Percentiles rank a stretch among this genome's conserved stretches.
These are phyloP conservation scores for Tangara arthus DNA, from an alignment of 2,797 vertebrate species.

Conservation along the genomic window DNA sequence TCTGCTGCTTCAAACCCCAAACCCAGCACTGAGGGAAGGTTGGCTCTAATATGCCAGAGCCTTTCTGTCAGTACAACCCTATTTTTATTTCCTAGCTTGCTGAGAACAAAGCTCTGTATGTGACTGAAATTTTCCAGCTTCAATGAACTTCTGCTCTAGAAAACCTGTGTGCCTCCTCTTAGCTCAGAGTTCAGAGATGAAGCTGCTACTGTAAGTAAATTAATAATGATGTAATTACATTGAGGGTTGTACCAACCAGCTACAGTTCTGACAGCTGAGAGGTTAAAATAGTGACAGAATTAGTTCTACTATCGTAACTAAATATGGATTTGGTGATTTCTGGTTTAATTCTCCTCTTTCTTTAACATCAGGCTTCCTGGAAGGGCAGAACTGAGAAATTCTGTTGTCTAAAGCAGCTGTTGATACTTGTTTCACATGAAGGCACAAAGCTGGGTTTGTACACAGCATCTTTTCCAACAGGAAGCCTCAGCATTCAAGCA, in stretches of 20 bases:
- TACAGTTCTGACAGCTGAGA: background rate
- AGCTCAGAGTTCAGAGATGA: background rate
- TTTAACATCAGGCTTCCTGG: background rate
- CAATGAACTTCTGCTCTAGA: background rate
- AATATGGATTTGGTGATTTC: background rate
- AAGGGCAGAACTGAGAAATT: background rate
- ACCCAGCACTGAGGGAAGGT: background rate
- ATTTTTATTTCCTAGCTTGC: background rate
- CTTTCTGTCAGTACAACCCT: background rate
- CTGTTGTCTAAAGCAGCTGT: background rate
- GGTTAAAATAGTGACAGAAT: background rate
- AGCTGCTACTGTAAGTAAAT: constrained; percentile 4
- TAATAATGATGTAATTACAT: background rate
- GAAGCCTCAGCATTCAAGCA: background rate
- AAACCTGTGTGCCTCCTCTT: background rate
- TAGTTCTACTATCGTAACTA: background rate
- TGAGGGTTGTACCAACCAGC: background rate
- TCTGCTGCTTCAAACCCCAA: background rate
- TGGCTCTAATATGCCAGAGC: background rate
- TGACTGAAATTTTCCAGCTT: background rate
- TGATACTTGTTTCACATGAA: background rate
- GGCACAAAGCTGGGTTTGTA: background rate
- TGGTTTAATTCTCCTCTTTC: background rate
- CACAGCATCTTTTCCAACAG: background rate
- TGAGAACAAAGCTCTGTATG: background rate